phyloP scores from a whole-genome alignment of 2,888 invertebrate genomes.

The Perithous albicinctus region DNA sequence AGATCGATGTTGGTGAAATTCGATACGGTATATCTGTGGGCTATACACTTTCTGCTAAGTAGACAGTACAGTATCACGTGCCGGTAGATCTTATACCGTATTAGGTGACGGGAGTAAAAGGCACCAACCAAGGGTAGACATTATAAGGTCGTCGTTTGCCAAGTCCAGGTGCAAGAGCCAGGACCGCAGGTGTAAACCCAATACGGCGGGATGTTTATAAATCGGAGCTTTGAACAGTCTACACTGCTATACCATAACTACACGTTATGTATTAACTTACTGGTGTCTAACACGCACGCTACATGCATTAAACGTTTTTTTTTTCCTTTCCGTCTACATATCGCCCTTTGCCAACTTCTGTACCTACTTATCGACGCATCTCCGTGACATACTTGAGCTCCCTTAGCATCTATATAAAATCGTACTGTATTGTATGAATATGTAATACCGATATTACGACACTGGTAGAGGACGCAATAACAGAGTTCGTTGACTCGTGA shows the following conservation, averaged over 20 bases:
- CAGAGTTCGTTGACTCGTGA: conserved; percentile 50
- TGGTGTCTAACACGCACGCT: not conserved
- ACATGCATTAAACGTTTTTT: not conserved
- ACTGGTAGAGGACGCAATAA: conserved; percentile 4
- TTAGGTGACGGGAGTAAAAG: conserved; percentile 34
- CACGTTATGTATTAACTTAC: not conserved
- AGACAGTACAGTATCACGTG: not conserved
- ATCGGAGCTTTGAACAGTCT: not conserved
- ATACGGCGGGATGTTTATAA: conserved; percentile 8
- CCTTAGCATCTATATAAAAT: not conserved
- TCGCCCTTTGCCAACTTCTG: not conserved
- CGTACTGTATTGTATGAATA: not conserved
- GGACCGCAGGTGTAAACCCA: conserved; percentile 35
- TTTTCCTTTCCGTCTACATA: no score
- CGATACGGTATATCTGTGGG: conserved; percentile 50
- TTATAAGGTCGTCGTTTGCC: conserved; percentile 47
- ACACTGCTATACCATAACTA: no score
- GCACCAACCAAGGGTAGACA: conserved; percentile 39
- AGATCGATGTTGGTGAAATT: conserved; percentile 52
- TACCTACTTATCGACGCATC: conserved; percentile 13
- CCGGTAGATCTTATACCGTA: conserved; percentile 19
- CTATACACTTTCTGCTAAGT: not conserved
- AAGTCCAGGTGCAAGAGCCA: conserved; percentile 37
- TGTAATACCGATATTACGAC: not conserved
- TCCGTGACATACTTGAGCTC: not conserved